Base-by-base conservation (phyloP, 2,888 invertebrate genomes). In the Itoplectis maculator region DNA sequence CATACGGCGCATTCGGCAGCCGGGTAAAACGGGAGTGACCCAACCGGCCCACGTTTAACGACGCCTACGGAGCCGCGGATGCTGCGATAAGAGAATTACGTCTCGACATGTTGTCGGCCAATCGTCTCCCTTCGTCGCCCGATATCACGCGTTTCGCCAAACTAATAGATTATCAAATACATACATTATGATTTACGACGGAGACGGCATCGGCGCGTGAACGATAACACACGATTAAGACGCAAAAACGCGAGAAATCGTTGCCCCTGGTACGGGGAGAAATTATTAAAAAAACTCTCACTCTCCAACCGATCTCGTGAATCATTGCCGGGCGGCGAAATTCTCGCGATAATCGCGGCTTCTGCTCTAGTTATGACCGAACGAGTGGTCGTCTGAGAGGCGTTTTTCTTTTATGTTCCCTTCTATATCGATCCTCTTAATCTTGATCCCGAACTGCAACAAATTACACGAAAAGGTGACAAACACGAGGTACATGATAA, bases 1-100 rank as follows among this genome's bases (percentile, higher is more conserved):
- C n/a, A n/a, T n/a, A 51, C 2, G 18, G 9, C 20, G 18, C 51
- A 51, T 51, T 20, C 20, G 29, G 18, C 51, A 18, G 18, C 9
- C 20, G n/a, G n/a, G 51, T 9, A 18, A 51, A 51, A 18, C 3
- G 20, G 42, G 59, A 68, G 40, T 72, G 51, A 72, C 40, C 45
- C 45, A 69, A 63, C n/a, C 40, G 45, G 35, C 18, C 20, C 35
- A 68, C 35, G 59, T 81, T 81, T 51, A 51, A 72, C 45, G 63
- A 69, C 37, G 56, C 40, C n/a, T 81, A 51, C 42, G 68, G 35
- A 73, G 66, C 45, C 20, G 2, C 77, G 77, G 68, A 77, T 73
- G 76, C 81, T 68, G 77, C 73, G 81, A 81, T 81, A 78, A 73
- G 49, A 54, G 5, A 69, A 23, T 54, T n/a, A 40, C 40, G 49